Percentiles rank a stretch among this genome's conserved stretches.
phyloP scores from a whole-genome alignment of 2,113 vertebrate species.

The Rattus norvegicus region GRCr8 NC_086030.1:20676001-20676500 shows the following conservation, averaged over 20 bases:
- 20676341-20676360: not conserved
- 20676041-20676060: not conserved
- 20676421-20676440: not conserved
- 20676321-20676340: not conserved
- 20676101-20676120: not conserved
- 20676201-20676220: rapidly evolving
- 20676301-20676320: rapidly evolving
- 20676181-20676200: not conserved
- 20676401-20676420: not conserved
- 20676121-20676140: rapidly evolving
- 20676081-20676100: not conserved
- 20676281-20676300: not conserved
- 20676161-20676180: not conserved
- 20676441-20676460: not conserved
- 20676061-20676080: not conserved
- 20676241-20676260: not conserved
- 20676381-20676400: not conserved
- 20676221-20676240: not conserved
- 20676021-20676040: not conserved
- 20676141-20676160: not conserved
- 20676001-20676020: not conserved
- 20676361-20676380: not conserved
- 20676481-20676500: not conserved
- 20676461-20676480: rapidly evolving
- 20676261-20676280: not conserved